Base-by-base conservation (phyloP, 2,113 vertebrate species). In the Takifugu flavidus region DNA sequence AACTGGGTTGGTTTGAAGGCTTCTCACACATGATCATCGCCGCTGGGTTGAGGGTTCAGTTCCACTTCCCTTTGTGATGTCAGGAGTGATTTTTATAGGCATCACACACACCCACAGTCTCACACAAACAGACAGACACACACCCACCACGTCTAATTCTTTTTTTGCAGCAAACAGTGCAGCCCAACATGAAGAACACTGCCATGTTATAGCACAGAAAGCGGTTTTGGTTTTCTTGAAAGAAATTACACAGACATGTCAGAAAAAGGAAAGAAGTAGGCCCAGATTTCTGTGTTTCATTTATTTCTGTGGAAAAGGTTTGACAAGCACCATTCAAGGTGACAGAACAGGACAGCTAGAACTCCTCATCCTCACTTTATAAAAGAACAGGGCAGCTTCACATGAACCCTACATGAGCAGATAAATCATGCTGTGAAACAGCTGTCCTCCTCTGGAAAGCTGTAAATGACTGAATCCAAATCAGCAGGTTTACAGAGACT, bases 251-350 rank as follows among this genome's bases (percentile, higher is more conserved):
- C 34, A 39, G 7, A 20, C 42, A 6, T 43, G 6, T 43, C 6
- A 14, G n/a, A n/a, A n/a, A 47, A 47, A 3, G 13, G 15, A 43
- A 43, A 13, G 42, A n/a, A 47, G 44, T 4, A 44, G 45, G 26
- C 26, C 58, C 52, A 62, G 59, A 72, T 52, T 71, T 75, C 64
- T 15, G 74, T 57, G 13, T 67, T 79, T 82, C 20, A 75, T 81
- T 83, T 79, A 56, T 76, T 79, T 78, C 46, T 64, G 27, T 78
- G 74, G 59, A 83, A 77, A 73, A 78, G 39, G 39, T 53, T 59
- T 67, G 62, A 75, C 53, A 62, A 63, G 43, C 53, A 25, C 51
- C 70, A 56, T 56, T 54, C 51, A 20, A 39, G 1, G 72, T 51
- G 67, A 58, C 43, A 68, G 72, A 73, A 82, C 13, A 54, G 39